These are phyloP conservation scores for Panonychus citri DNA, from an alignment of 1,140 invertebrate genomes.

Conservation along the genomic window DNA sequence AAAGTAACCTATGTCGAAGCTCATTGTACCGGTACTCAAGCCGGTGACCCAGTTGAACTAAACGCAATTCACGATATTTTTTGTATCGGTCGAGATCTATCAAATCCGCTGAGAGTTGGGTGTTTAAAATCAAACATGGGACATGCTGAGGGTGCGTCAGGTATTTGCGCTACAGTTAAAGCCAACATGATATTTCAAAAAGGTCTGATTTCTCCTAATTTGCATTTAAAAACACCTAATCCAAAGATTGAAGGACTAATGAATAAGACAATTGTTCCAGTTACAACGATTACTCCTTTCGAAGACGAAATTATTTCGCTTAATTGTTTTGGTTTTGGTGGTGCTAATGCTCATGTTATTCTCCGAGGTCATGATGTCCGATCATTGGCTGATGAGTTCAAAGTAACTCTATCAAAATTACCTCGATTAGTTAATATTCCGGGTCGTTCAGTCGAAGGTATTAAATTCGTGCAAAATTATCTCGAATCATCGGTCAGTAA, in stretches of 20 bases:
- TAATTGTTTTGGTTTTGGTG: conserved; percentile 94
- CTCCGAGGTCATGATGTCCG: conserved; percentile 25
- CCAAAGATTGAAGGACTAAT: conserved; percentile 24
- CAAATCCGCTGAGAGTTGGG: conserved; percentile 49
- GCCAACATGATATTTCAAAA: conserved; percentile 27
- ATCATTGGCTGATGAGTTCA: not conserved
- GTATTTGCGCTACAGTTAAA: conserved; percentile 30
- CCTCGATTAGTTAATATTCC: not conserved
- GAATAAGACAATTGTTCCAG: conserved; percentile 56
- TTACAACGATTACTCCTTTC: conserved; percentile 23
- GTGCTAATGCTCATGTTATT: conserved; percentile 81
- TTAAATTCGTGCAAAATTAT: not conserved
- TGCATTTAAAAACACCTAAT: conserved; percentile 30
- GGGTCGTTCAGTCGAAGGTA: not conserved
- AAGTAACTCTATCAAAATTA: not conserved
- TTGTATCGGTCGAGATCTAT: conserved; percentile 35
- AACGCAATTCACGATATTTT: not conserved
- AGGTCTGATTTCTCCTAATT: conserved; percentile 26
- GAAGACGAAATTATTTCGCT: conserved; percentile 63
- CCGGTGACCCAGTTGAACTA: conserved; percentile 73
- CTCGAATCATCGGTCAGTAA: not conserved
- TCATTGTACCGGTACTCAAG: conserved; percentile 73
- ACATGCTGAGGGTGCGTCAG: conserved; percentile 69
- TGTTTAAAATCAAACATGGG: conserved; percentile 82
- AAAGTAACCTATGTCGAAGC: conserved; percentile 66